A percentile compares a stretch with the other conserved stretches of the same genome.
Conservation (phyloP, 2,888 invertebrate genomes). For the Tridacna crocea region DNA sequence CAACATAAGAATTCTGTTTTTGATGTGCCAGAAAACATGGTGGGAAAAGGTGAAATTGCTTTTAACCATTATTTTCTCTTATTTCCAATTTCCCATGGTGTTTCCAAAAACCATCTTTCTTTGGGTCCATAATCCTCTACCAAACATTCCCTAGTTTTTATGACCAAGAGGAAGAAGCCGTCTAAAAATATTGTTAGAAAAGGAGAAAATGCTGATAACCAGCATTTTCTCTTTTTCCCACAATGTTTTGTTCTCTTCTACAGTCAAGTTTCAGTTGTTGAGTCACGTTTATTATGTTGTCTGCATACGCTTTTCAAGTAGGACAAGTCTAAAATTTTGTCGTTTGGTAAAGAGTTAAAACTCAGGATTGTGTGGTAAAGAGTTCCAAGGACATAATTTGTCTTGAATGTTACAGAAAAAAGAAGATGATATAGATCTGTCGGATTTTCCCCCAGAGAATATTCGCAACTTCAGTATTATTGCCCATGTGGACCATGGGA, state of each 20-base stretch:
- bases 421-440: conserved; percentile 63
- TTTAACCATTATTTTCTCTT: background rate
- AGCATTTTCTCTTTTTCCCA: too few species aligned
- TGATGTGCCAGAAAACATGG: background rate
- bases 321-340: background rate
- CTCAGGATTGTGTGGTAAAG: background rate
- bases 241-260: too few species aligned
- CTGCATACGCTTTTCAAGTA: background rate
- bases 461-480: conserved; percentile 98
- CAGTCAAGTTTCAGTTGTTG: background rate
- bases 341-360: too few species aligned
- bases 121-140: too few species aligned
- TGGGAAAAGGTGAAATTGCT: background rate
- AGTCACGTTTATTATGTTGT: background rate
- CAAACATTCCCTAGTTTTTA: too few species aligned
- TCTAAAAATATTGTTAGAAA: too few species aligned
- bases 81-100: background rate
- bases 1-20: background rate
- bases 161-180: too few species aligned
- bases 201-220: too few species aligned
- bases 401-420: conserved; percentile 23
- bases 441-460: conserved; percentile 83
- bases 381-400: background rate
- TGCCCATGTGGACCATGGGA: conserved; percentile 99
- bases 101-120: too few species aligned